A percentile compares a stretch with the other conserved stretches of the same genome.
Conservation (phyloP, 2,888 invertebrate species). For the Autographa pulchrina region DNA sequence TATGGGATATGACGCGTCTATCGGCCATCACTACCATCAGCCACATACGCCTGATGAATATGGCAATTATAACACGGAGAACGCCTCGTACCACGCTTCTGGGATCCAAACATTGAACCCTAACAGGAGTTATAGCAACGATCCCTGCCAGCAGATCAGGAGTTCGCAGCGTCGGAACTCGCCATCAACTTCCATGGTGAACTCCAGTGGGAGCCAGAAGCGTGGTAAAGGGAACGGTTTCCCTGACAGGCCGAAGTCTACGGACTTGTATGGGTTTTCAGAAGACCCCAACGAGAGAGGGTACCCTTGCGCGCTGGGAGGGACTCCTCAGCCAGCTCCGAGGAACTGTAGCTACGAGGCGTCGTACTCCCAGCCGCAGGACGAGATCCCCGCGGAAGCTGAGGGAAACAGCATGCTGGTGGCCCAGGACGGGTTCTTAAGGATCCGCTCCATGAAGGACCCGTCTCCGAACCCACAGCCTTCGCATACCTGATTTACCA, state of each 20-base stretch:
- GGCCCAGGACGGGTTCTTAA: conserved; percentile 96
- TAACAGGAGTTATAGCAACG: conserved; percentile 86
- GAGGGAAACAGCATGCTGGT: conserved; percentile 94
- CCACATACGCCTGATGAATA: conserved; percentile 88
- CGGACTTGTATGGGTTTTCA: conserved; percentile 89
- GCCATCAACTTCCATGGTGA: conserved; percentile 83
- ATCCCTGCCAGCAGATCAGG: conserved; percentile 77
- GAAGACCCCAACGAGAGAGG: conserved; percentile 83
- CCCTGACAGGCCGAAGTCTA: conserved; percentile 91
- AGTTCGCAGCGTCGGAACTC: conserved; percentile 85
- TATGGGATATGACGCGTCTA: conserved; percentile 89
- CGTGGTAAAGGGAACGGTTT: conserved; percentile 86
- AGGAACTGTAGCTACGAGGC: conserved; percentile 86
- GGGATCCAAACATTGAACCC: conserved; percentile 87
- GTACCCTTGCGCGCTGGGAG: conserved; percentile 81
- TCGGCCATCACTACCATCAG: conserved; percentile 87
- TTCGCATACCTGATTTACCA: conserved; percentile 86
- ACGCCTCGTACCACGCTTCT: conserved; percentile 87
- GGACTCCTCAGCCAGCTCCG: conserved; percentile 86
- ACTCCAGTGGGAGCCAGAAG: conserved; percentile 86
- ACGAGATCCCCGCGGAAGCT: conserved; percentile 84
- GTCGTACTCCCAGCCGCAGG: conserved; percentile 89
- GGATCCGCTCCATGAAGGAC: conserved; percentile 93
- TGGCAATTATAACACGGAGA: conserved; percentile 85
- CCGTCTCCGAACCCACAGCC: conserved; percentile 67